Evolutionary conservation across 2,113 vertebrate species (phyloP), one percentile per base, ranked within the genome.

Genomic region (Carassius auratus): DNA sequence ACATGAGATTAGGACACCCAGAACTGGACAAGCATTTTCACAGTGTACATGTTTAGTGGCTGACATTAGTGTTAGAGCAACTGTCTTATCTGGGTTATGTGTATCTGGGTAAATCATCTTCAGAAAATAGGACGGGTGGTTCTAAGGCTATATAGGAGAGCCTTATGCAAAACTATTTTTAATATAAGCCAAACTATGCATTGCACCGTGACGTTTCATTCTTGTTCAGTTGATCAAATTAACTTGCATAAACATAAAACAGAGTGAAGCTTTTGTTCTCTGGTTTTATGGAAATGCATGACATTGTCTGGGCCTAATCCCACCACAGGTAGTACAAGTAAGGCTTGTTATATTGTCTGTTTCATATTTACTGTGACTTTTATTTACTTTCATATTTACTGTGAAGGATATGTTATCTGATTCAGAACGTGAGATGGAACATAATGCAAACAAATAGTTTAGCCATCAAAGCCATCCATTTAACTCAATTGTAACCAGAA

Each of bases 241-340:
- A 80, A 80, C 52, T 23, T 78, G 33, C 38, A 52, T 66, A 68
- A 57, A 57, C 66, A 73, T 74, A 85, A 84, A 84, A 75, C 82
- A 75, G n/a, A 36, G 59, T 61, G 5, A 48, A 36, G 26, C 42
- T 30, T 80, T 64, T 64, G 15, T 45, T 81, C 61, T 81, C 59
- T 80, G 33, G 57, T 74, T 83, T 83, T 74, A 74, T 83, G 82
- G 36, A 74, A 75, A 61, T 42, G 52, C 66, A 59, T 83, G 81
- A 17, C 17, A 42, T 84, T 36, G 62, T 33, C 55, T 30, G 55
- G 26, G 23, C 8, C 42, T 81, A 15, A 50, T 81, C 42, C 30
- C 48, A 52, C 23, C 19, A 66, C 19, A 6, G 7, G 13, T 9
- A 2, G 61, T 33, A 66, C 30, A 36, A 30, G n/a, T 21, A 45